Evolutionary conservation across 2,797 vertebrate species (phyloP), one percentile per base, ranked within the genome.

Genomic region (Sebastes nivosus): DNA sequence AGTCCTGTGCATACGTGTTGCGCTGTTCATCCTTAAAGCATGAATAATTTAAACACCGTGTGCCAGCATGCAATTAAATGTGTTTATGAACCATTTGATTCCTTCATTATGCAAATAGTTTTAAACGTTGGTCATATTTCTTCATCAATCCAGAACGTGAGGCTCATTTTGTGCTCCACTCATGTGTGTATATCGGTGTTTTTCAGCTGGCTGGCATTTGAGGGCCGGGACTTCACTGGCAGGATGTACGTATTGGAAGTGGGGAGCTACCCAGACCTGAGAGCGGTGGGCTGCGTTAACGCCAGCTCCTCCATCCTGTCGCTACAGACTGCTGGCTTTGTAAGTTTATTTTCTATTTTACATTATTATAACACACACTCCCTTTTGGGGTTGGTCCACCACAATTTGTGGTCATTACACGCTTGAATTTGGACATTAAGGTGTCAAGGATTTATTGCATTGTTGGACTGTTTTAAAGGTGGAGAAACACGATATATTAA

Each of bases 191-290:
- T 57, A 2, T 63, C 12, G 72, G 27, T 55, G 22, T 67, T 50
- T 70, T 80, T 77, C 86, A 99, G 98, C 88, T 99, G 98, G 96
- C 86, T 97, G 87, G 95, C 95, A 3, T 98, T 96, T 60, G 97
- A 97, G 57, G 90, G 95, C 34, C 94, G 93, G 85, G 92, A 97
- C 66, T 98, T 97, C 67, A 84, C 93, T 0, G 96, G 96, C 16
- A 97, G 94, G 85, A 97, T 97, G 93, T 98, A 97, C 2, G 96
- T 98, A 58, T 86, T 99, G 69, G 98, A 99, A 87, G 96, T 96
- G 93, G 98, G 98, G 57, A 93, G 86, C 81, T 99, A 98, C 83
- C 95, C 97, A 6, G 94, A 96, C 87, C 94, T 98, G 77, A 94
- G 76, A 20, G 93, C 97, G 1, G 97, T 99, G 96, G 98, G 98